Evolutionary conservation across 2,888 invertebrate genomes (phyloP).

Genomic region (Dryomyza anilis): DNA sequence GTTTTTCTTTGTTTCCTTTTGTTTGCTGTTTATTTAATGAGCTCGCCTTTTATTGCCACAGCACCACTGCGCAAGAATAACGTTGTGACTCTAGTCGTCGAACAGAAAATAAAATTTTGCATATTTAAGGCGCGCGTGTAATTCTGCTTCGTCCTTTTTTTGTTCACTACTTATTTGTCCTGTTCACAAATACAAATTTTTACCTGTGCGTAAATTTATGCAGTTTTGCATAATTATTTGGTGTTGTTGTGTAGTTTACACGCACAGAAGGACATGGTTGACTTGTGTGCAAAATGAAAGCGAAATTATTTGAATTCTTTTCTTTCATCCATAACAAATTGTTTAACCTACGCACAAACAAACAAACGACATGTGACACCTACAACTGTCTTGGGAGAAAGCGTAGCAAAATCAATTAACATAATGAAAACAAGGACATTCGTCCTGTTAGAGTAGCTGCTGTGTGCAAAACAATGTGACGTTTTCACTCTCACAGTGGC

Average conservation of each 20-base stretch:
- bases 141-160: too few relatives aligned
- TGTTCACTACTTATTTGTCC: too few relatives aligned
- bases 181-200: too few relatives aligned
- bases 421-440: conserved; percentile 7
- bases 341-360: not conserved
- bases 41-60: not conserved
- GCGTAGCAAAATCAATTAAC: conserved; percentile 1
- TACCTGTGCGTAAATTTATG: not conserved
- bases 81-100: not conserved
- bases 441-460: not conserved
- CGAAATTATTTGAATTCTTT: too few relatives aligned
- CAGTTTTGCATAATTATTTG: conserved; percentile 7
- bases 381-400: not conserved
- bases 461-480: not conserved
- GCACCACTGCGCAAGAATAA: conserved; percentile 11
- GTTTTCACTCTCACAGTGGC: not conserved
- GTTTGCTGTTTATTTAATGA: too few relatives aligned
- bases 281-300: too few relatives aligned
- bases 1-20: not conserved
- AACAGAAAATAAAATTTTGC: not conserved
- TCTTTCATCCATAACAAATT: not conserved
- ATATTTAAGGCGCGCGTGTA: not conserved
- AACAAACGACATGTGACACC: not conserved
- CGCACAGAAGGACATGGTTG: too few relatives aligned
- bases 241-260: conserved; percentile 1